These are phyloP conservation scores for Chrysotoxum bicinctum DNA, from an alignment of 2,888 invertebrate species.

Conservation along the genomic window DNA sequence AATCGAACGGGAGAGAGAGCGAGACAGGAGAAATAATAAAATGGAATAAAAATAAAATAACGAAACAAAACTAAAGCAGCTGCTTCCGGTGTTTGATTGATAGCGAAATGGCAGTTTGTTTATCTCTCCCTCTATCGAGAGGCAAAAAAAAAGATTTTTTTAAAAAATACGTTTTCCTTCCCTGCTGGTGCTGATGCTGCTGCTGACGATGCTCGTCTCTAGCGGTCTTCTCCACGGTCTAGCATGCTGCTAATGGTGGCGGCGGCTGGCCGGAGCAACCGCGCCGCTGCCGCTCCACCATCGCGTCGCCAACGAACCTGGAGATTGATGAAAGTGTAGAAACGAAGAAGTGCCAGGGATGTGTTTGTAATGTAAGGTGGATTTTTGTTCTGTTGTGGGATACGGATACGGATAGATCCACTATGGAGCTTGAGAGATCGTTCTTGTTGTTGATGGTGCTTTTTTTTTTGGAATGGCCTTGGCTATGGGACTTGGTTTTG, in stretches of 20 bases:
- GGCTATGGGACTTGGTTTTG: neutral
- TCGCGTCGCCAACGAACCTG: neutral
- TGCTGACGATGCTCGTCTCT: slow-evolving; percentile 31
- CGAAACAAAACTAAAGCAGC: slow-evolving; percentile 82
- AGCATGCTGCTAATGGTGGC: slow-evolving; percentile 65
- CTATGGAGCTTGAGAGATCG: neutral
- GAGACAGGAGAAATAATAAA: slow-evolving; percentile 63
- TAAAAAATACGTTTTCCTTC: slow-evolving; percentile 73
- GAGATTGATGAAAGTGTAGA: slow-evolving; percentile 65
- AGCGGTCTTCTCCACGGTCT: slow-evolving; percentile 37
- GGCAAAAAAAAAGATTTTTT: slow-evolving; percentile 36
- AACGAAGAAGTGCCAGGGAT: slow-evolving; percentile 57
- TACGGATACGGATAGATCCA: slow-evolving; percentile 27
- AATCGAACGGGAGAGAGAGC: neutral
- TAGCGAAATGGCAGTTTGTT: slow-evolving; percentile 81
- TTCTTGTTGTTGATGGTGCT: neutral
- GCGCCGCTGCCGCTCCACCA: neutral
- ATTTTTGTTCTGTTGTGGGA: slow-evolving; percentile 20
- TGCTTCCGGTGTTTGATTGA: slow-evolving; percentile 82
- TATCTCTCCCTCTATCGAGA: slow-evolving; percentile 76
- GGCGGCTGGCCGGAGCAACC: slow-evolving; percentile 54
- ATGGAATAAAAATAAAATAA: slow-evolving; percentile 74
- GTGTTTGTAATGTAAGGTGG: slow-evolving; percentile 58
- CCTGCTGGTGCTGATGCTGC: slow-evolving; percentile 28
- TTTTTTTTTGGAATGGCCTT: slow-evolving; percentile 22